These are phyloP conservation scores for Cartodere bifasciata DNA, from an alignment of 2,888 invertebrate species.

Conservation along the genomic window DNA sequence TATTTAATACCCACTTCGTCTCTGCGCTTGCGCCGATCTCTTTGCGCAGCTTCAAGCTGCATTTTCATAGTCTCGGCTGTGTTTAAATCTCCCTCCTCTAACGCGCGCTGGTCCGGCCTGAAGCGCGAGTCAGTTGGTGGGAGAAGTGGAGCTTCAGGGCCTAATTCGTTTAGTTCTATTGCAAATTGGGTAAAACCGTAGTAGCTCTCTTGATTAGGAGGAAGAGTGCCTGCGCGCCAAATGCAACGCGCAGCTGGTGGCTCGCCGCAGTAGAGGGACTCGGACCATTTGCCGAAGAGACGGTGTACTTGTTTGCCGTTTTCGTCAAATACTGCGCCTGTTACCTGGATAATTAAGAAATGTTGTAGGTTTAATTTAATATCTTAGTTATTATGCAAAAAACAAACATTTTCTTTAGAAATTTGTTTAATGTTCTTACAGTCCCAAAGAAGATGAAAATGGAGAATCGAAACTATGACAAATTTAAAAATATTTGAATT, in stretches of 20 bases:
- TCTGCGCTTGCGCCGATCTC: constrained; percentile 50
- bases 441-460: no score
- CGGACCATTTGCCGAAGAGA: constrained; percentile 72
- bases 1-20: constrained; percentile 43
- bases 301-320: constrained; percentile 45
- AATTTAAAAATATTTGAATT: no score
- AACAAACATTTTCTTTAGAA: no score
- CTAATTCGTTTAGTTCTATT: constrained; percentile 69
- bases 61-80: constrained; percentile 60
- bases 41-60: constrained; percentile 58
- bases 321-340: constrained; percentile 48
- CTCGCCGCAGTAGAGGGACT: constrained; percentile 62
- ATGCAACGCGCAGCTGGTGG: constrained; percentile 59
- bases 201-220: constrained; percentile 65
- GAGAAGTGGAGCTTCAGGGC: constrained; percentile 46
- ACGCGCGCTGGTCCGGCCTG: constrained; percentile 63
- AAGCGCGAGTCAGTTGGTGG: constrained; percentile 64
- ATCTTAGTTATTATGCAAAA: no score
- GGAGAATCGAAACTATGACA: no score
- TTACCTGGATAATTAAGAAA: constrained; percentile 21
- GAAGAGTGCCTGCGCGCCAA: constrained; percentile 73
- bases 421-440: no score
- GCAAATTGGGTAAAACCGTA: constrained; percentile 79
- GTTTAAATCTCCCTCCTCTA: constrained; percentile 63
- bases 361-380: no score